Conservation (phyloP, 2,888 invertebrate species). For the Eupithecia vulgata region DNA sequence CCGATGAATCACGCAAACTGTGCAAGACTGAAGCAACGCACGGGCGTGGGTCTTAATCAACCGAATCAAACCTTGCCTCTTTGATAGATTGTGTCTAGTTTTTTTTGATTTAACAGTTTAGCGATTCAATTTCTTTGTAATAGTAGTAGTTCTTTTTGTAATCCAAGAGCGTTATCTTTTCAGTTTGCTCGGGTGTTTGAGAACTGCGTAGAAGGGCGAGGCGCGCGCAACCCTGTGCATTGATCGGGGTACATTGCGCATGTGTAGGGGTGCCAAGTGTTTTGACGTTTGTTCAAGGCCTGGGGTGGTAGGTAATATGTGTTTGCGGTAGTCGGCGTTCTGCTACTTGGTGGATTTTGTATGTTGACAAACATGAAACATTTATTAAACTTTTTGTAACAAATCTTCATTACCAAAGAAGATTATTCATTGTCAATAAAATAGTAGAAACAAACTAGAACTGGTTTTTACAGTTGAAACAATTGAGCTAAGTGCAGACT, state of each 20-base stretch:
- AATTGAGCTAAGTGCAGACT: too few species aligned
- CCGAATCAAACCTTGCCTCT: slow-evolving; percentile 60
- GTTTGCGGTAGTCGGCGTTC: slow-evolving; percentile 12
- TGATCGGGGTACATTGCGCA: slow-evolving; percentile 79
- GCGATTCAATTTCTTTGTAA: slow-evolving; percentile 46
- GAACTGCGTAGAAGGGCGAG: slow-evolving; percentile 80
- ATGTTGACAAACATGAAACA: slow-evolving; percentile 12
- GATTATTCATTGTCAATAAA: too few species aligned
- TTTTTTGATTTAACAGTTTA: slow-evolving; percentile 47
- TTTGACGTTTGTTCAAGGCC: slow-evolving; percentile 66
- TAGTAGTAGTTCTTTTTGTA: slow-evolving; percentile 53
- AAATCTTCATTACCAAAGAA: too few species aligned
- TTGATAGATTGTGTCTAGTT: slow-evolving; percentile 46
- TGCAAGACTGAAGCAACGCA: slow-evolving; percentile 57
- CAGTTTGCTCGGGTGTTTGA: slow-evolving; percentile 65
- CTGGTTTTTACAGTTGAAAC: too few species aligned
- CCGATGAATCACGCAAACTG: slow-evolving; percentile 78
- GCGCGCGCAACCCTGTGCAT: slow-evolving; percentile 80
- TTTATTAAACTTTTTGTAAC: not conserved
- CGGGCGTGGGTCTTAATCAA: slow-evolving; percentile 76
- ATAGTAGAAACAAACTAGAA: too few species aligned
- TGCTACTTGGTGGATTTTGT: slow-evolving; percentile 11
- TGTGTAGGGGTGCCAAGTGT: slow-evolving; percentile 65
- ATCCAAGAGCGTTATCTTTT: slow-evolving; percentile 61
- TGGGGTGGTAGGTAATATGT: slow-evolving; percentile 32